Percentiles rank a stretch among this genome's conserved stretches.
These are phyloP conservation scores for Clavelina lepadiformis DNA, from an alignment of 23 tunicate genomes.

Conservation along the genomic window DNA sequence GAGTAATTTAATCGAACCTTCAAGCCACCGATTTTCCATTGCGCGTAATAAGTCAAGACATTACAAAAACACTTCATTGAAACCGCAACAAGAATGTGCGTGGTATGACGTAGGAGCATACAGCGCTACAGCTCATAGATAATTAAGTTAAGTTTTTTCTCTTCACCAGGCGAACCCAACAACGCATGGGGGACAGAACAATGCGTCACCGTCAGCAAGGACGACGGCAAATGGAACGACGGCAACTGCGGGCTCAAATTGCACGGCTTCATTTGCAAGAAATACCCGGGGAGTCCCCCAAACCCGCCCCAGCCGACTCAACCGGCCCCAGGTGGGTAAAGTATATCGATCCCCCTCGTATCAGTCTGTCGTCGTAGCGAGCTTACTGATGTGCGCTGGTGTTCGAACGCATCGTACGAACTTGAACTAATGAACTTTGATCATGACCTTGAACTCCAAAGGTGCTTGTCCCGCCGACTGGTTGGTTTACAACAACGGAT, in stretches of 20 bases:
- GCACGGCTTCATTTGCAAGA: conserved; percentile 73
- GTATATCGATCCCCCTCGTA: no score
- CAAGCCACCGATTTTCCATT: no score
- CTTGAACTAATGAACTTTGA: no score
- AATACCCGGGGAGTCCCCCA: conserved; percentile 58
- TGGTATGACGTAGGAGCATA: no score
- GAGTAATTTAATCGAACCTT: no score
- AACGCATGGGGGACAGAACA: conserved; percentile 74
- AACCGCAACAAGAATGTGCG: no score
- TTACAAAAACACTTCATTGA: no score
- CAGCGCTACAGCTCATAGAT: no score
- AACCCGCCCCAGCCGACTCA: conserved; percentile 45
- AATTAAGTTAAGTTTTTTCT: neutral
- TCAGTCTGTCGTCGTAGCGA: neutral
- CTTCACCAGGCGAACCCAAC: conserved; percentile 76
- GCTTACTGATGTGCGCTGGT: neutral
- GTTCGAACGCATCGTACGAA: neutral
- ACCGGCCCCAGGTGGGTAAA: conserved; percentile 67
- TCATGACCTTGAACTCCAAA: conserved; percentile 3
- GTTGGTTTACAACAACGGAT: conserved; percentile 64
- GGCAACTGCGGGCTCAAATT: conserved; percentile 70
- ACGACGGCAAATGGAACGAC: conserved; percentile 74
- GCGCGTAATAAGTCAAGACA: no score
- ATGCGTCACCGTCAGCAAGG: conserved; percentile 37
- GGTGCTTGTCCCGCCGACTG: conserved; percentile 87